Evolutionary conservation across 2,797 vertebrate genomes (phyloP), one percentile per base, ranked within the genome.

Genomic region (Orestias chungarensis): DNA sequence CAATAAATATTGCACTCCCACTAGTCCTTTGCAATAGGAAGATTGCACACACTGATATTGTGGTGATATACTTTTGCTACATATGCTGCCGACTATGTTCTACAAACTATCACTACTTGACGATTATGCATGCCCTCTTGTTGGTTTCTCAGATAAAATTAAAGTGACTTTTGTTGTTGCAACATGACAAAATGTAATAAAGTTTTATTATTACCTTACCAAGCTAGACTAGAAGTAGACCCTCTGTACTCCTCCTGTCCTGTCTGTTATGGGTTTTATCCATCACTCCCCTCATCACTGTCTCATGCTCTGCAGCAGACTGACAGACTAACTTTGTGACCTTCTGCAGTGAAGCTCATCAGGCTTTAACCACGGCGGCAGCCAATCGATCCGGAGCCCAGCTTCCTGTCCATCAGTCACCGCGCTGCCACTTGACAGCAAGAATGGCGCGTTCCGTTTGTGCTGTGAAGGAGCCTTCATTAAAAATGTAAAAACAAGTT

Each of bases 271-370:
- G 50, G 46, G 62, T 64, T 55, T 69, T 73, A 70, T 83, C 77
- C 73, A 40, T 81, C 73, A 76, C 10, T 74, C 64, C 66, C 23
- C 70, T 82, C 83, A 54, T 35, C 27, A 72, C 74, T 40, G 42
- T 73, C 76, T 74, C 70, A 74, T 55, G 50, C 44, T 62, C 64
- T 29, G 67, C 80, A 65, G 78, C 50, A 50, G 65, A 82, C 69
- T 72, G 81, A 81, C 78, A 73, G 76, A 78, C 71, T 74, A 70
- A 77, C 83, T 57, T 74, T 62, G 59, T 85, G 86, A 89, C 89
- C 86, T 86, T 88, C 86, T 79, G 62, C 84, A 70, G 70, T 71
- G 76, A 71, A 87, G 85, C 84, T 88, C 86, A 82, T 87, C 86
- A 84, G 75, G 79, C 68, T 87, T 83, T 59, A 79, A 74, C 84